phyloP scores from a whole-genome alignment of 1,140 invertebrate species.

The Temnothorax nylanderi region DNA sequence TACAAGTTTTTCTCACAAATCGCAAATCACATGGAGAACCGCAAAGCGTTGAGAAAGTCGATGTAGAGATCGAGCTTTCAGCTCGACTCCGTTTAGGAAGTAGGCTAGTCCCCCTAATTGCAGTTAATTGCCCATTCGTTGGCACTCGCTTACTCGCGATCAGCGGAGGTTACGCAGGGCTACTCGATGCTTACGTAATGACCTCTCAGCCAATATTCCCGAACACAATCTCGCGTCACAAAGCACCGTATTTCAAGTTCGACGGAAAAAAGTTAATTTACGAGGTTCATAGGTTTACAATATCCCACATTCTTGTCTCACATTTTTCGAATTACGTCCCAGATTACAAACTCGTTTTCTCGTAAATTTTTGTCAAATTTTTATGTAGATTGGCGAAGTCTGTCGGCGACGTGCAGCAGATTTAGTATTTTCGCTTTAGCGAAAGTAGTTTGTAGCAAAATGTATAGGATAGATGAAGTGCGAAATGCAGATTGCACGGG shows the following conservation, averaged over 20 bases:
- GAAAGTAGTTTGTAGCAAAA: background rate
- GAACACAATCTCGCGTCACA: conserved; percentile 6
- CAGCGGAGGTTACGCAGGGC: conserved; percentile 74
- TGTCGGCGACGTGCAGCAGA: background rate
- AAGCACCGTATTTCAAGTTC: background rate
- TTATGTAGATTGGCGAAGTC: conserved; percentile 8
- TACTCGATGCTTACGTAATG: conserved; percentile 73
- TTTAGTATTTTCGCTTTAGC: background rate
- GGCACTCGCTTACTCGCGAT: conserved; percentile 77
- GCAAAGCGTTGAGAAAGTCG: background rate
- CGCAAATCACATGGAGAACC: background rate
- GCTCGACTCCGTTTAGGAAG: conserved; percentile 73
- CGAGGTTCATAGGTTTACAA: background rate
- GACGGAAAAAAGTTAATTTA: background rate
- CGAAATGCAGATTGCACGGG: background rate
- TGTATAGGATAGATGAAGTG: background rate
- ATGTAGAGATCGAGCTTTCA: conserved; percentile 26
- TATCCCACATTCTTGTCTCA: background rate
- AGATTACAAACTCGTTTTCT: conserved; percentile 26
- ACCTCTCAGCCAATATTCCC: conserved; percentile 54
- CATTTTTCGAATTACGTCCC: conserved; percentile 18
- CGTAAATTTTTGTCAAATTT: conserved; percentile 35
- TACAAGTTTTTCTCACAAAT: background rate
- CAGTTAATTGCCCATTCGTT: conserved; percentile 80
- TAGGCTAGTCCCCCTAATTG: conserved; percentile 80